Base-by-base conservation (phyloP, 2,888 invertebrate species). In the Notodonta ziczac region DNA sequence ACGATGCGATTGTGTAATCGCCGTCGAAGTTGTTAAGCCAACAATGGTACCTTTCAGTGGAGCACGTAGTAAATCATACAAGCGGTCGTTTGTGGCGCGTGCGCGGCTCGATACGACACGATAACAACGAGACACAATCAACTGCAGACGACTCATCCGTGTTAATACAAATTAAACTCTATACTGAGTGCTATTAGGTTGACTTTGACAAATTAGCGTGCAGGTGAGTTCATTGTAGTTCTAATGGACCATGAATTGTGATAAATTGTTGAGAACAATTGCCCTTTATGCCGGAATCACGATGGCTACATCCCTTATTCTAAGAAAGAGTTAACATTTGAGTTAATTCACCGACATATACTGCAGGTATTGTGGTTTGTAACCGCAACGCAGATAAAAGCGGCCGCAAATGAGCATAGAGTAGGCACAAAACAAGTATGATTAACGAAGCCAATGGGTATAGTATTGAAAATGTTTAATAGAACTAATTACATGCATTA, bases 41-140 rank as follows among this genome's bases (percentile, higher is more conserved):
- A 90, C 90, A 90, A 90, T 86, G 83, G 83, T 76, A 82, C 83
- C 87, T 85, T 86, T 89, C 85, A 86, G 82, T 80, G 74, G 79
- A 77, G 82, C 81, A 81, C 82, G 82, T 77, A 82, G 86, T 91
- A 90, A 91, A 91, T 90, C 91, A 89, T 87, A 90, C 86, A 88
- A 84, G 81, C 81, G 79, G 82, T 80, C 85, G 87, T 85, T 87
- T 86, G 85, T 81, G 86, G 90, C 91, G 90, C 91, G 91, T 90
- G 91, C 90, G 84, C 86, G 74, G 77, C 74, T 73, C 83, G 80
- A 84, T 84, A 84, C 70, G 65, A 76, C 70, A 69, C 77, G 84
- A 84, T 84, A 84, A 81, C 76, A 73, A 72, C 73, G 67, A 70
- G 66, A 73, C 72, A 72, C 75, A 78, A 80, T 79, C 78, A 68